phyloP scores from a whole-genome alignment of 2,888 invertebrate genomes.

The Galeopsomyia nigrocyanea region DNA sequence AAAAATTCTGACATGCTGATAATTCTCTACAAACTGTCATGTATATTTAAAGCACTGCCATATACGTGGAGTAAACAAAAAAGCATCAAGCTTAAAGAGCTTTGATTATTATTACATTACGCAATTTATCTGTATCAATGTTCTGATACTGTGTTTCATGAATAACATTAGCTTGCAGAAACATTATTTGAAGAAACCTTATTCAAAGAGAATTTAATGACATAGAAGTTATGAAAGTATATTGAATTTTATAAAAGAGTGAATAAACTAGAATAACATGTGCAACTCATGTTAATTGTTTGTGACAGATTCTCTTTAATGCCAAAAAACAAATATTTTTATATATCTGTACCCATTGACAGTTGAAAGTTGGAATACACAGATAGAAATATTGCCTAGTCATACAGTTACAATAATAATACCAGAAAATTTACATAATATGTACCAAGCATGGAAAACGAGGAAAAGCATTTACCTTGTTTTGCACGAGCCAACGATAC shows the following conservation, averaged over 20 bases:
- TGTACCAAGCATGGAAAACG: background rate
- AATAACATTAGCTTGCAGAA: conserved; percentile 22
- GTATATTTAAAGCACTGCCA: conserved; percentile 20
- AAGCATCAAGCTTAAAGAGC: conserved; percentile 13
- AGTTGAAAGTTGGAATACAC: too few relatives aligned
- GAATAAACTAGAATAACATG: too few relatives aligned
- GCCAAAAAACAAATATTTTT: too few relatives aligned
- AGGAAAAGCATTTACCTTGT: conserved; percentile 33
- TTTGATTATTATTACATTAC: conserved; percentile 36
- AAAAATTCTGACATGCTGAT: too few relatives aligned
- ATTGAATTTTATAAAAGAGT: too few relatives aligned
- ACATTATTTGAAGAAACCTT: conserved; percentile 13
- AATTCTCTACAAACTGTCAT: background rate
- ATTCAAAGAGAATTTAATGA: background rate
- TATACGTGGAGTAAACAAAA: conserved; percentile 27
- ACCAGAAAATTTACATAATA: too few relatives aligned
- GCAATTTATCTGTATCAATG: conserved; percentile 37
- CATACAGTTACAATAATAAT: too few relatives aligned
- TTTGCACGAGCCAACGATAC: conserved; percentile 14
- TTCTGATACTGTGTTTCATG: conserved; percentile 17
- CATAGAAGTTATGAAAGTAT: too few relatives aligned
- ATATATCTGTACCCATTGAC: too few relatives aligned
- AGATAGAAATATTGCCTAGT: too few relatives aligned
- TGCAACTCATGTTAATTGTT: too few relatives aligned
- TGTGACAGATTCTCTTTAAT: too few relatives aligned